These are phyloP conservation scores for Clivina fossor DNA, from an alignment of 2,888 invertebrate species.

Conservation along the genomic window DNA sequence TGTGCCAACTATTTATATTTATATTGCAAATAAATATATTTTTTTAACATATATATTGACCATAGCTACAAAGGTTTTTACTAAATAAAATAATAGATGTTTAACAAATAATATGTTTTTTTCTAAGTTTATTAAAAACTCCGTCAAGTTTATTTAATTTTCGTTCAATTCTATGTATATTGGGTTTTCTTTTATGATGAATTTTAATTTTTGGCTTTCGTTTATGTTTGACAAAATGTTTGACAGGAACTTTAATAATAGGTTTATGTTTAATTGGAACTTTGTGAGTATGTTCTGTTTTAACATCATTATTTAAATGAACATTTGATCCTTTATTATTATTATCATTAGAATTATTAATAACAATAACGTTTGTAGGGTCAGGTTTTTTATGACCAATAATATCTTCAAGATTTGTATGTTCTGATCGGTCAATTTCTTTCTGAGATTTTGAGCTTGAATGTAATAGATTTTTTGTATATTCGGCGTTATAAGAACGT, in stretches of 20 bases:
- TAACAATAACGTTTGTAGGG: conserved; percentile 41
- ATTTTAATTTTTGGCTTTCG: too few species aligned
- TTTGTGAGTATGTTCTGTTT: conserved; percentile 3
- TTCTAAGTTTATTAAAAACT: conserved; percentile 31
- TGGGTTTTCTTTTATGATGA: background rate
- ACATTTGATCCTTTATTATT: conserved; percentile 35
- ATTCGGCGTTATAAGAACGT: conserved; percentile 16
- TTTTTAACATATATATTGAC: too few species aligned
- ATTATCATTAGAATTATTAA: conserved; percentile 45
- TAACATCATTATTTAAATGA: conserved; percentile 17
- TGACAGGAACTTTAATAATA: conserved; percentile 13
- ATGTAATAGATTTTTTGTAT: conserved; percentile 28
- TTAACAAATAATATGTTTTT: conserved; percentile 2
- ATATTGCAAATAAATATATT: background rate
- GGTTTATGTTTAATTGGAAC: background rate
- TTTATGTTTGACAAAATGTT: conserved; percentile 1
- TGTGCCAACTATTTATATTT: background rate
- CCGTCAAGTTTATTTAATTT: conserved; percentile 34
- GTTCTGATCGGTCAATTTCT: conserved; percentile 8
- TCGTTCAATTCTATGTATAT: conserved; percentile 19
- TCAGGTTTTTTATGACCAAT: conserved; percentile 16
- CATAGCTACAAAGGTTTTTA: too few species aligned
- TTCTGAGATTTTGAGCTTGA: conserved; percentile 9
- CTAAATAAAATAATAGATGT: background rate
- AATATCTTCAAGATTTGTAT: background rate